Evolutionary conservation across 2,113 vertebrate species (phyloP).

Genomic region (Narcine bancroftii): DNA sequence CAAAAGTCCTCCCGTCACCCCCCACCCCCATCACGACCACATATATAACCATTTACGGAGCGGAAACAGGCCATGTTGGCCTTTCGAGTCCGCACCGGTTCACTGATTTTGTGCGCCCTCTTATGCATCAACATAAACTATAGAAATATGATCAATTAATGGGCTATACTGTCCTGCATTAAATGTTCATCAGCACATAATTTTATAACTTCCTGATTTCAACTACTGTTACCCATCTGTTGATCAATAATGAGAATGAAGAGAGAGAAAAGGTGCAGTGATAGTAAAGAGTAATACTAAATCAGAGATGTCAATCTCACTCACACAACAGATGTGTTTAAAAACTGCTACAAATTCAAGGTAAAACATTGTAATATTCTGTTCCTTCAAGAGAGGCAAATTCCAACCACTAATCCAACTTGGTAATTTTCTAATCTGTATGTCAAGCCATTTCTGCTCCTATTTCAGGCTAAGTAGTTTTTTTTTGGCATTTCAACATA

Average conservation of each 20-base stretch:
- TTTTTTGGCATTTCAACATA: neutral
- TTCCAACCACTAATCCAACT: neutral
- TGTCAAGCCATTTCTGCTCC: neutral
- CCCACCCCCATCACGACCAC: too few relatives aligned
- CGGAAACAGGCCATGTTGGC: too few relatives aligned
- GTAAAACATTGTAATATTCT: neutral
- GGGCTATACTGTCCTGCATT: neutral
- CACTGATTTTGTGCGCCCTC: too few relatives aligned
- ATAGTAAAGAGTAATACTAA: neutral
- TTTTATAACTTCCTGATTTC: neutral
- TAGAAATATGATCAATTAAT: neutral
- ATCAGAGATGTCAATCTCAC: neutral
- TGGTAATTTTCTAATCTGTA: neutral
- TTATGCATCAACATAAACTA: neutral
- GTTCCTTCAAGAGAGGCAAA: neutral
- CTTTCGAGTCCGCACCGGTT: too few relatives aligned
- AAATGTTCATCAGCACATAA: neutral
- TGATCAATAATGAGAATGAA: neutral
- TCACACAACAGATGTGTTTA: neutral
- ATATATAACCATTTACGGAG: too few relatives aligned
- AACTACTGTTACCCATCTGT: neutral
- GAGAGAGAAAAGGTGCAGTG: neutral
- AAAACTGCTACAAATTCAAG: neutral
- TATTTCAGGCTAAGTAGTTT: neutral
- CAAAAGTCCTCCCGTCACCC: neutral